These are phyloP conservation scores for Conopomorpha cramerella DNA, from an alignment of 1,140 invertebrate species.

Conservation along the genomic window DNA sequence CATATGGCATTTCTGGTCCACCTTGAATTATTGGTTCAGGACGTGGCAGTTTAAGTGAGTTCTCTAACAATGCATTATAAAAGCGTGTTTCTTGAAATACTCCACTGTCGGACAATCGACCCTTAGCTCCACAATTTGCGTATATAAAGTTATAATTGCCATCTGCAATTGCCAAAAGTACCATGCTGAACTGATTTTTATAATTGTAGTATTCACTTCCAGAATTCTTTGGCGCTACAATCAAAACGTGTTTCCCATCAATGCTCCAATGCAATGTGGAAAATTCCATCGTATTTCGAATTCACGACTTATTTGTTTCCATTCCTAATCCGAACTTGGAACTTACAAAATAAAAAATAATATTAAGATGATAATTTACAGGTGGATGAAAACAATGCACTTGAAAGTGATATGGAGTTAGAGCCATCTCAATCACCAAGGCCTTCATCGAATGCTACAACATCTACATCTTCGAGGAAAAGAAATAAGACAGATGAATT, in stretches of 20 bases:
- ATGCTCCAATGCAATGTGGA: constrained; percentile 4
- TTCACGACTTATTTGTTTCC: constrained; percentile 3
- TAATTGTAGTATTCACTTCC: constrained; percentile 11
- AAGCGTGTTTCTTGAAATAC: constrained; percentile 1
- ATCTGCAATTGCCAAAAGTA: constrained; percentile 16
- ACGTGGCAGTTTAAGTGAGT: constrained; percentile 3
- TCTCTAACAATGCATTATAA: constrained; percentile 1
- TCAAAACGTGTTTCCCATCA: constrained; percentile 15
- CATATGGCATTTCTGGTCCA: background rate
- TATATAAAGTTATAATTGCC: constrained; percentile 13
- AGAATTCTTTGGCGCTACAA: constrained; percentile 8
- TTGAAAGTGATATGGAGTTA: background rate
- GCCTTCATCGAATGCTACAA: background rate
- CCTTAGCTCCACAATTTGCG: background rate
- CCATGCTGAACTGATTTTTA: constrained; percentile 13
- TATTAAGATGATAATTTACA: background rate
- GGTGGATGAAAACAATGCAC: too few species aligned
- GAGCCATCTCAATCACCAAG: background rate
- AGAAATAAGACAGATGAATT: constrained; percentile 1
- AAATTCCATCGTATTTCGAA: constrained; percentile 6
- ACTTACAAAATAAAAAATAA: constrained; percentile 1
- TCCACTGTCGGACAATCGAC: background rate
- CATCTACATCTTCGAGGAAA: background rate
- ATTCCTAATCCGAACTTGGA: constrained; percentile 2
- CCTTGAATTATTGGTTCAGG: constrained; percentile 2